Percentiles rank a stretch among this genome's conserved stretches.
Evolutionary conservation across 2,888 invertebrate species (phyloP).

Genomic region (Eupsilia transversa): DNA sequence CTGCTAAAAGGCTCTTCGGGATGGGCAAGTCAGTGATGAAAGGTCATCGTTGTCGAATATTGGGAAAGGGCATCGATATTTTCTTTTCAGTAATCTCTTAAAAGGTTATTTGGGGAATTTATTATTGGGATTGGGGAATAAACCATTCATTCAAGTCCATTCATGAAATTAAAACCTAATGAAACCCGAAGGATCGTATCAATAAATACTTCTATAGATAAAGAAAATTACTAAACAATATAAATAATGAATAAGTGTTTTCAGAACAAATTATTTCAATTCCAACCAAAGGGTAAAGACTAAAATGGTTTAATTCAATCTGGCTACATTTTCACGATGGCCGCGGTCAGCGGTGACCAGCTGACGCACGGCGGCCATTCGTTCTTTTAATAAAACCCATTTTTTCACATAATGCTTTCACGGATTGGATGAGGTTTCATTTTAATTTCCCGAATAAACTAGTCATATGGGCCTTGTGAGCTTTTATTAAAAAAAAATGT

Average conservation of each 20-base stretch:
- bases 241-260: not conserved
- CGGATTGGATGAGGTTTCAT: conserved; percentile 24
- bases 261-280: conserved; percentile 17
- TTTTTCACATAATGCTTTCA: conserved; percentile 34
- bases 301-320: conserved; percentile 26
- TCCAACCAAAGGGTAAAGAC: conserved; percentile 1
- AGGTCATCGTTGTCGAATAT: conserved; percentile 49
- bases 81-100: conserved; percentile 43
- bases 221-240: not conserved
- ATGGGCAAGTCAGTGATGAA: conserved; percentile 35
- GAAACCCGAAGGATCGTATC: conserved; percentile 10
- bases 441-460: conserved; percentile 19
- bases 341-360: conserved; percentile 37
- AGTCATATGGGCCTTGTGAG: too few species aligned
- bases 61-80: conserved; percentile 18
- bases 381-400: conserved; percentile 39
- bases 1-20: conserved; percentile 32
- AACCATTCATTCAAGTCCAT: not conserved
- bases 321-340: conserved; percentile 24
- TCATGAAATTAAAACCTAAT: conserved; percentile 43
- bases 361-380: conserved; percentile 41
- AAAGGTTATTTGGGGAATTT: conserved; percentile 34
- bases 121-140: conserved; percentile 26
- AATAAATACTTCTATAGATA: conserved; percentile 3
- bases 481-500: not conserved